A percentile compares a stretch with the other conserved stretches of the same genome.
Evolutionary conservation across 2,888 invertebrate species (phyloP).

Genomic region (Lysandra coridon): DNA sequence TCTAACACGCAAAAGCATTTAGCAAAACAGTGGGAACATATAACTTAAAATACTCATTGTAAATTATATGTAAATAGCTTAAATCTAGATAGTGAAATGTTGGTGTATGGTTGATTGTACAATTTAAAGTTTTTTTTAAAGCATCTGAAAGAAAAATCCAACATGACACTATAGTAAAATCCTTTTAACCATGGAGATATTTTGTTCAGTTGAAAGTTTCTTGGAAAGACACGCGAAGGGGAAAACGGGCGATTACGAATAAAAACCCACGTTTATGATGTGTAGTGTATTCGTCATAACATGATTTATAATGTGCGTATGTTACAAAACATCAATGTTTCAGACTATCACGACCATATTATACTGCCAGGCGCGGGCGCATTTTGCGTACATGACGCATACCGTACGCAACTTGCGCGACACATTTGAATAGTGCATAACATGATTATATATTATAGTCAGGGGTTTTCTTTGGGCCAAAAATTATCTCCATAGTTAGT

Average conservation of each 20-base stretch:
- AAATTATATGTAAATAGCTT: slow-evolving; percentile 66
- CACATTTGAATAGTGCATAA: not conserved
- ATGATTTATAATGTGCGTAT: not conserved
- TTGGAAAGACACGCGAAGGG: not conserved
- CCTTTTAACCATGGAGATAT: slow-evolving; percentile 60
- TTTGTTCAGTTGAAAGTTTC: slow-evolving; percentile 39
- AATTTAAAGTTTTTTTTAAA: slow-evolving; percentile 20
- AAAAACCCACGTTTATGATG: not conserved
- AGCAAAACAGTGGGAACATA: slow-evolving; percentile 52
- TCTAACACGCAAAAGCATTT: slow-evolving; percentile 63
- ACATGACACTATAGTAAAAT: slow-evolving; percentile 55
- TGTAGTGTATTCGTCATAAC: not conserved
- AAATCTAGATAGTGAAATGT: slow-evolving; percentile 59
- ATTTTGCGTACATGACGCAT: not conserved
- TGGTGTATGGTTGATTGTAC: slow-evolving; percentile 44
- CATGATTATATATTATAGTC: not conserved
- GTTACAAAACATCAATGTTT: not conserved
- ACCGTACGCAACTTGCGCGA: not conserved
- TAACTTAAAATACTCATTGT: slow-evolving; percentile 54
- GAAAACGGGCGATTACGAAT: not conserved
- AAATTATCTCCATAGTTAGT: slow-evolving; percentile 62
- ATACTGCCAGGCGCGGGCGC: not conserved
- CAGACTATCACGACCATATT: not conserved
- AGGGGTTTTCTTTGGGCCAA: not conserved
- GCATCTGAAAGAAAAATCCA: slow-evolving; percentile 47